Base-by-base conservation (phyloP, 2,888 invertebrate genomes). In the Apamea sordens region DNA sequence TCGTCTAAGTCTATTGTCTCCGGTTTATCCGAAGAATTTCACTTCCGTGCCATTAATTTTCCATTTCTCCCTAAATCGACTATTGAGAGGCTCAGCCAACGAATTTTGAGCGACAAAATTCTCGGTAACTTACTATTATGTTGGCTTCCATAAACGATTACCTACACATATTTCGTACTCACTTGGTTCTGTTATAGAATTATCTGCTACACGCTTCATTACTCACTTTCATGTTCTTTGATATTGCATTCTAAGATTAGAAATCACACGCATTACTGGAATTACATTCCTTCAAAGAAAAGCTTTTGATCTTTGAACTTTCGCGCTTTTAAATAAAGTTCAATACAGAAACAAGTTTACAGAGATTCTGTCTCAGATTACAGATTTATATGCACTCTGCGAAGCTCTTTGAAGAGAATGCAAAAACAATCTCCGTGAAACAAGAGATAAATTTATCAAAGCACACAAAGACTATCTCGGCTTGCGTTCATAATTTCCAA, bases 41-140 rank as follows among this genome's bases (percentile, higher is more conserved):
- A 94, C 93, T 95, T 95, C 94, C 95, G 92, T 92, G 82, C 92
- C 95, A 95, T 95, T 95, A 95, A 95, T 94, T 95, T 95, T 94
- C 95, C 94, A 95, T 95, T 95, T 93, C 90, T 91, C 89, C 93
- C 93, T 92, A 93, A 94, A 94, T 94, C 94, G 94, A 91, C 94
- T 93, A 94, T 95, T 93, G 93, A 93, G 90, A 88, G 92, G 92
- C 93, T 93, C 91, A 90, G 89, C 87, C 89, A 88, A 83, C 89
- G 92, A 93, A 93, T 93, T 94, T 92, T 92, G 91, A 93, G 90
- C 91, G 90, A 92, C 90, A 90, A 91, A 91, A 92, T 93, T 92
- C 91, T 92, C 91, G 91, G 93, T 94, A 92, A 93, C 92, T 93
- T 94, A 92, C 93, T 93, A 92, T 93, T 92, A 92, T 89, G 87